Percentiles rank a stretch among this genome's conserved stretches.
Conservation (phyloP, 2,888 invertebrate genomes). For the Eucera pruinosa region DNA sequence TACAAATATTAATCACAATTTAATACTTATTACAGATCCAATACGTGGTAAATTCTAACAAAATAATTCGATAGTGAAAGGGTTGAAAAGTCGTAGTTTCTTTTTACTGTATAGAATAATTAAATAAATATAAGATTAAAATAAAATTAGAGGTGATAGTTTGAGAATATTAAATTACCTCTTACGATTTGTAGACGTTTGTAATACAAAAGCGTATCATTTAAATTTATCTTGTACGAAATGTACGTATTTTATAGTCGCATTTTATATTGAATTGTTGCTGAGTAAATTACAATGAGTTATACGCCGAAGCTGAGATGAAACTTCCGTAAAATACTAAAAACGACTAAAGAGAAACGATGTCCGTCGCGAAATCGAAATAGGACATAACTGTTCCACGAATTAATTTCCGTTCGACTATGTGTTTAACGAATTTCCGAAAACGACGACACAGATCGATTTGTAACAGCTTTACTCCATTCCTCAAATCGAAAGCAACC, state of each 20-base stretch:
- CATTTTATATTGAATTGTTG: not conserved
- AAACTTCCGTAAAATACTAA: conserved; percentile 6
- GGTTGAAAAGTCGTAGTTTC: too few species aligned
- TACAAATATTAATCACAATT: too few species aligned
- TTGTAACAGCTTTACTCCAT: not conserved
- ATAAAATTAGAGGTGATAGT: too few species aligned
- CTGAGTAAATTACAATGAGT: not conserved
- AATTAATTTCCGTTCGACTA: conserved; percentile 16
- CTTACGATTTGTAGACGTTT: too few species aligned
- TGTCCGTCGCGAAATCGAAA: not conserved
- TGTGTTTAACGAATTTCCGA: conserved; percentile 2
- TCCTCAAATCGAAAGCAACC: conserved; percentile 2
- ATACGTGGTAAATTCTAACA: too few species aligned
- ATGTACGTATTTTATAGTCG: not conserved
- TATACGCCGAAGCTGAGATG: not conserved
- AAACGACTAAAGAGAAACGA: not conserved
- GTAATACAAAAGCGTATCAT: too few species aligned
- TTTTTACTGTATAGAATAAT: too few species aligned
- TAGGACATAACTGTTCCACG: conserved; percentile 29
- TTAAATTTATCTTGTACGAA: too few species aligned
- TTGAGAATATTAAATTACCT: too few species aligned
- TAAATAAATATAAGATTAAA: too few species aligned
- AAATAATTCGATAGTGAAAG: too few species aligned
- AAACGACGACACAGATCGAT: conserved; percentile 3
- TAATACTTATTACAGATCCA: too few species aligned